These are phyloP conservation scores for Pseudochromis fuscus DNA, from an alignment of 2,797 vertebrate genomes.

Conservation along the genomic window DNA sequence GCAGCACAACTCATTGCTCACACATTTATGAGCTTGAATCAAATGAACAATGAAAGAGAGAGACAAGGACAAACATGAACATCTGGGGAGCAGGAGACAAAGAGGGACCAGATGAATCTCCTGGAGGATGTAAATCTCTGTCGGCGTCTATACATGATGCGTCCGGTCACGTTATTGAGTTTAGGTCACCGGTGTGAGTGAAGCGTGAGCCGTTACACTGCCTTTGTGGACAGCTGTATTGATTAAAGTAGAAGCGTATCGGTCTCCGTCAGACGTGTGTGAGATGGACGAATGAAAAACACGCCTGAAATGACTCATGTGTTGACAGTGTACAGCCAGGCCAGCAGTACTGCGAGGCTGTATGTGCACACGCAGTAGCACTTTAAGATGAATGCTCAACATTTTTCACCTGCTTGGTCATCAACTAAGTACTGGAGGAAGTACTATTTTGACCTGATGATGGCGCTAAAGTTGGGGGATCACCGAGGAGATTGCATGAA, in stretches of 20 bases:
- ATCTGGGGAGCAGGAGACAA: neutral
- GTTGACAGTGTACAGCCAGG: constrained; percentile 6
- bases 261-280: constrained; percentile 12
- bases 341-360: neutral
- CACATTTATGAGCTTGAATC: neutral
- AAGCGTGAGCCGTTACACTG: constrained; percentile 7
- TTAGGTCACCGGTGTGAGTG: constrained; percentile 19
- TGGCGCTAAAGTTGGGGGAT: neutral
- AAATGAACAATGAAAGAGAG: neutral
- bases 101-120: neutral
- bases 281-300: constrained; percentile 13
- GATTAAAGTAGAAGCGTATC: constrained; percentile 18
- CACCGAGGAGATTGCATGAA: no score
- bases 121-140: neutral
- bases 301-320: neutral
- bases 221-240: neutral
- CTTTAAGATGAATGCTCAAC: neutral
- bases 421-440: no score
- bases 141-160: neutral
- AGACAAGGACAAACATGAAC: neutral
- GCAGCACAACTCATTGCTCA: neutral
- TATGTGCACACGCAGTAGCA: neutral
- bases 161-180: constrained; percentile 18
- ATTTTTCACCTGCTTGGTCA: neutral
- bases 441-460: neutral